A percentile compares a stretch with the other conserved stretches of the same genome.
Conservation (phyloP, 2,888 invertebrate genomes). For the Leptothorax acervorum region DNA sequence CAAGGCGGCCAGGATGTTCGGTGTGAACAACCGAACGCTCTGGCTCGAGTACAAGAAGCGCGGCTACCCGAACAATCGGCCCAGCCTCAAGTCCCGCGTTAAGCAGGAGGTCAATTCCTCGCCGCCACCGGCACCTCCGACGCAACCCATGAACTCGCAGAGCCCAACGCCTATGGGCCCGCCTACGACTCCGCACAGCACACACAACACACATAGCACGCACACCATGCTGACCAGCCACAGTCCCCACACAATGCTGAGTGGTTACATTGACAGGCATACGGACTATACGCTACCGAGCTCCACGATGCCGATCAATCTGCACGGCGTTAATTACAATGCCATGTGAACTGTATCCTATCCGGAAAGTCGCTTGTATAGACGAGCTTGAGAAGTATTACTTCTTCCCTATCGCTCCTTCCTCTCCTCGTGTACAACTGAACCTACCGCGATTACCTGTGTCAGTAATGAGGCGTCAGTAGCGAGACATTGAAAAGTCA, state of each 20-base stretch:
- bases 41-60: constrained; percentile 95
- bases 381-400: constrained; percentile 71
- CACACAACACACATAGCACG: constrained; percentile 81
- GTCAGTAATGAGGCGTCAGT: neutral
- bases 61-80: constrained; percentile 93
- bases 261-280: constrained; percentile 90
- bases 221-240: constrained; percentile 88
- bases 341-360: constrained; percentile 88
- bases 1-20: constrained; percentile 93
- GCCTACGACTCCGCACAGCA: constrained; percentile 78
- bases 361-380: constrained; percentile 67
- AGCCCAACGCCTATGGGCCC: constrained; percentile 85
- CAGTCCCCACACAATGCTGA: constrained; percentile 89
- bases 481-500: constrained; percentile 7
- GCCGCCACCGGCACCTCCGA: constrained; percentile 87
- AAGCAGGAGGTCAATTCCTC: constrained; percentile 89
- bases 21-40: constrained; percentile 94
- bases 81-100: constrained; percentile 92
- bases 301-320: constrained; percentile 90
- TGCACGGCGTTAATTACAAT: constrained; percentile 92
- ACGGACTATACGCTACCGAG: constrained; percentile 89
- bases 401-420: neutral
- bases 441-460: neutral
- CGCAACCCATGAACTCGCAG: constrained; percentile 85
- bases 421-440: neutral